Percentiles rank a stretch among this genome's conserved stretches.
Evolutionary conservation across 2,797 vertebrate genomes (phyloP).

Genomic region (Setipinna tenuifilis): DNA sequence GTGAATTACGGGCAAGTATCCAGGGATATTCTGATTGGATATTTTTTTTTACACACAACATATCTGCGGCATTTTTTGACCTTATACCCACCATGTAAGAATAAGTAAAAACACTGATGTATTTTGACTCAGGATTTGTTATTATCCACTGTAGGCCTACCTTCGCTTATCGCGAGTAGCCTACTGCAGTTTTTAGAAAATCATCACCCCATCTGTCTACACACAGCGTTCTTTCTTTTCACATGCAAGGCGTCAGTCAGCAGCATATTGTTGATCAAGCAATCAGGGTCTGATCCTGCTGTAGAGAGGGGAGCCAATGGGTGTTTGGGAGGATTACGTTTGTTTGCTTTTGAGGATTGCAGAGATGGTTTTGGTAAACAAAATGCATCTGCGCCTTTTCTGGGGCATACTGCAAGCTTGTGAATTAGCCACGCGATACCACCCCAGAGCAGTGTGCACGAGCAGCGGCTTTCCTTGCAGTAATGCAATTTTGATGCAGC

Average conservation of each 20-base stretch:
- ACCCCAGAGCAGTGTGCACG: background rate
- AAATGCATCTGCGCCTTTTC: background rate
- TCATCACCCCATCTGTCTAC: too few species aligned
- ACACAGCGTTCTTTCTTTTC: background rate
- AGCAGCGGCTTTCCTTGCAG: background rate
- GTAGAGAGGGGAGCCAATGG: background rate
- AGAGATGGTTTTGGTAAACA: background rate
- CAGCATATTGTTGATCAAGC: background rate
- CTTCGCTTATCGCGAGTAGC: background rate
- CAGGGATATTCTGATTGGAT: too few species aligned
- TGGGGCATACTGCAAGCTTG: background rate
- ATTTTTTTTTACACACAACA: too few species aligned
- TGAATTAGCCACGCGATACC: background rate
- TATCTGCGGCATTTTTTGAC: too few species aligned
- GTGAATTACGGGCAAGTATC: too few species aligned
- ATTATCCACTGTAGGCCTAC: too few species aligned
- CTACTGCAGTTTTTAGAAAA: background rate
- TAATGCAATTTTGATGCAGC: constrained; percentile 20
- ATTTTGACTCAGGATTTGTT: too few species aligned
- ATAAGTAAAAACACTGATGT: too few species aligned
- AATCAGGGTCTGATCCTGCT: constrained; percentile 8
- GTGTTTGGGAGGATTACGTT: background rate
- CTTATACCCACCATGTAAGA: too few species aligned
- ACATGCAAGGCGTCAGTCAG: background rate
- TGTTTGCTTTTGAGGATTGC: constrained; percentile 9